Evolutionary conservation across 92 coral and sea anemone genomes (phyloP), one percentile per base, ranked within the genome.

Genomic region (Palythoa heliodiscus): DNA sequence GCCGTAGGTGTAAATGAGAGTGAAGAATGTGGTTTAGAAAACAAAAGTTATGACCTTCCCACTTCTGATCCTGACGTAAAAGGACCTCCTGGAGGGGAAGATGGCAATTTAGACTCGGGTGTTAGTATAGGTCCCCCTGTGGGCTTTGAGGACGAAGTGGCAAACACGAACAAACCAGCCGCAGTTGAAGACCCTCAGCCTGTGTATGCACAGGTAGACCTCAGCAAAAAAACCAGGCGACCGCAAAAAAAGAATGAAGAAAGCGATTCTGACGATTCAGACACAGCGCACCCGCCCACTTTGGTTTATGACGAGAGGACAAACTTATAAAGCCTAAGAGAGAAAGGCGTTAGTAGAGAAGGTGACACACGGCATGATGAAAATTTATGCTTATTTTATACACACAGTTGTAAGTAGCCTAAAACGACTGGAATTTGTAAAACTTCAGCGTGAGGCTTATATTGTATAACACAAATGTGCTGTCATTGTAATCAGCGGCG

Each of bases 261-360:
- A 8, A 29, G 64, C 19, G 24, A 85, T 37, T 7, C 63, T 6
- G 78, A 75, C 38, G 70, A 64, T 43, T 15, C 57, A 52, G 88
- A 70, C 38, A 54, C 73, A 16, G 61, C 17, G n/a, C 92, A 94
- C 77, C 93, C 90, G n/a, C 90, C 97, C 70, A 88, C 91, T 85
- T 91, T 94, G 52, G 95, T 94, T 55, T 94, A 94, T 58, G 98
- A 94, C 81, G 98, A 94, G 89, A 88, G 93, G 64, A 94, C 98
- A 61, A 90, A 94, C 71, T 84, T 94, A 75, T 93, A 72, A 86
- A 35, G 70, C 11, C 22, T 40, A 43, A 43, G 9, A 43, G 7
- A 8, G 50, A 8, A 5, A 3, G 50, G 50, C 1, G 50, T 43
- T 43, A 8, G 9, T 43, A 43, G 5, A 43, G 7, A 43, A 43